A percentile compares a stretch with the other conserved stretches of the same genome.
phyloP scores from a whole-genome alignment of 2,797 vertebrate species.

The Phrynocephalus forsythii region DNA sequence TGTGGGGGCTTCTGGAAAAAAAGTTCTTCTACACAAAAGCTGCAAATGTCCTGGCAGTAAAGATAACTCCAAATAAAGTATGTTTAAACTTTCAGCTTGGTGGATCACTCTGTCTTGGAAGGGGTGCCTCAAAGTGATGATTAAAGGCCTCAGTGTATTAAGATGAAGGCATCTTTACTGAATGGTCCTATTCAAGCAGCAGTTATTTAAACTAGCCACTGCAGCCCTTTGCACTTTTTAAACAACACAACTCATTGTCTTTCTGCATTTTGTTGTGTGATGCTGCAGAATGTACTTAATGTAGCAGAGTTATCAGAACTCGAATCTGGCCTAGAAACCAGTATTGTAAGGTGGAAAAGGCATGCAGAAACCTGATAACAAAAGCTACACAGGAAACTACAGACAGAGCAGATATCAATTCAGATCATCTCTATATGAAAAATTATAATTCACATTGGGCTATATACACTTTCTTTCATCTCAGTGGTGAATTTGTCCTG shows the following conservation, averaged over 20 bases:
- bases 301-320: neutral
- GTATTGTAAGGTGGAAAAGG: neutral
- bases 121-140: neutral
- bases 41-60: neutral
- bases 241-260: neutral
- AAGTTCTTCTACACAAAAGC: neutral
- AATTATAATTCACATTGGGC: neutral
- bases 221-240: neutral
- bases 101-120: neutral
- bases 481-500: neutral
- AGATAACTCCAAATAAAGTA: neutral
- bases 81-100: neutral
- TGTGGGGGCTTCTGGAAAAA: neutral
- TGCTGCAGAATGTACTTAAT: constrained; percentile 12
- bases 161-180: neutral
- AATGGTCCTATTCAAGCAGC: neutral
- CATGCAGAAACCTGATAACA: neutral
- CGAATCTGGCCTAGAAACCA: neutral
- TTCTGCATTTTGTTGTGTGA: constrained; percentile 7
- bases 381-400: neutral
- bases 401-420: neutral
- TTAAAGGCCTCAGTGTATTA: neutral
- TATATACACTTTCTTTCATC: neutral
- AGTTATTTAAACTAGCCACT: neutral
- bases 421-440: neutral